A percentile compares a stretch with the other conserved stretches of the same genome.
Evolutionary conservation across 1,140 invertebrate species (phyloP).

Genomic region (Eulimnadia texana): DNA sequence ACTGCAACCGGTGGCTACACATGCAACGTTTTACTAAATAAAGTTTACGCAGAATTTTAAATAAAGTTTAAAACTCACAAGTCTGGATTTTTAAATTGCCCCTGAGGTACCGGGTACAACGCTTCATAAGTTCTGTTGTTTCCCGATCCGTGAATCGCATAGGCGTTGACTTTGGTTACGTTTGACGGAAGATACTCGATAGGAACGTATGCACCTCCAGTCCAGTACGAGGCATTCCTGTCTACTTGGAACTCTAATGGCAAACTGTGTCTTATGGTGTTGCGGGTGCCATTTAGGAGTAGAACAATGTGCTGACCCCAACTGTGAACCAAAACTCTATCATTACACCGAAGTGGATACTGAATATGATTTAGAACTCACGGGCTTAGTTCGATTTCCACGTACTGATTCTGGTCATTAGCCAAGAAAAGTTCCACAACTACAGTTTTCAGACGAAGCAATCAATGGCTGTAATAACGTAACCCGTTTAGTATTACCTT

Average conservation of each 20-base stretch:
- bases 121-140: constrained; percentile 33
- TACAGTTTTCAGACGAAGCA: constrained; percentile 21
- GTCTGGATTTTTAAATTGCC: constrained; percentile 31
- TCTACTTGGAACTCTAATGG: constrained; percentile 26
- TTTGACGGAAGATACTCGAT: constrained; percentile 29
- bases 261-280: constrained; percentile 26
- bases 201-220: constrained; percentile 30
- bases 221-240: constrained; percentile 25
- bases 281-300: constrained; percentile 29
- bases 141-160: constrained; percentile 38
- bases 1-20: neutral
- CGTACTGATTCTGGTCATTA: constrained; percentile 31
- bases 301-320: constrained; percentile 33
- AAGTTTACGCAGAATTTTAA: neutral
- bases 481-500: constrained; percentile 27
- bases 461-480: neutral
- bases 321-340: constrained; percentile 14
- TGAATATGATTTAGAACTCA: constrained; percentile 25
- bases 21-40: neutral
- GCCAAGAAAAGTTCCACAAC: constrained; percentile 37
- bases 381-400: constrained; percentile 36
- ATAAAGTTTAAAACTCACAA: constrained; percentile 26
- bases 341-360: neutral
- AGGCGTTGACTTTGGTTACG: constrained; percentile 39
- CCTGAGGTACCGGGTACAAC: constrained; percentile 32